These are phyloP conservation scores for Hypotaenidia okinawae DNA, from an alignment of 2,797 vertebrate genomes.

Conservation along the genomic window DNA sequence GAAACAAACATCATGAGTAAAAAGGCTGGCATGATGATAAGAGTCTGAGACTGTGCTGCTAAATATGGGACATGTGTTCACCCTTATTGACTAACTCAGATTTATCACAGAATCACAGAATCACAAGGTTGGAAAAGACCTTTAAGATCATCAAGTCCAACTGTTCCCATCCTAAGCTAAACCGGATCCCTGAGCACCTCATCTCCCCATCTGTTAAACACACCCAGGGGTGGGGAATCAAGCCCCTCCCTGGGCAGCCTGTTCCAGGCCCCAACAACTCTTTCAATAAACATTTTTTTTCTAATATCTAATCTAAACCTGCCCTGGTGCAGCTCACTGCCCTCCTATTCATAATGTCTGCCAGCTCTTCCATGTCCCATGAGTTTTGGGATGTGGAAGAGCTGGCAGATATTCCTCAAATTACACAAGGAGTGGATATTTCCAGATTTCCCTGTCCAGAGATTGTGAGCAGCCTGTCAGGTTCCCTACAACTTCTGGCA, in stretches of 20 bases:
- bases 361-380: neutral
- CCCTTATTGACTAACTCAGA: neutral
- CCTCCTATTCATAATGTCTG: too few relatives aligned
- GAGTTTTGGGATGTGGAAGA: neutral
- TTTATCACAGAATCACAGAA: neutral
- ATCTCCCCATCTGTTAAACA: too few relatives aligned
- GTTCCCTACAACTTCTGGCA: neutral
- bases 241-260: too few relatives aligned
- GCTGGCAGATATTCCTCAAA: too few relatives aligned
- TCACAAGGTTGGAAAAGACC: too few relatives aligned
- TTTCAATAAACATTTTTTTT: too few relatives aligned
- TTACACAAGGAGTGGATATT: accelerated
- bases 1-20: neutral
- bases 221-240: too few relatives aligned
- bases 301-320: too few relatives aligned
- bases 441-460: neutral
- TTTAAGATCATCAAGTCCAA: too few relatives aligned
- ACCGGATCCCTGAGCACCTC: too few relatives aligned
- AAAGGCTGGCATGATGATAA: neutral
- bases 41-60: accelerated
- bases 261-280: too few relatives aligned
- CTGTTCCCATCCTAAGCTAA: too few relatives aligned
- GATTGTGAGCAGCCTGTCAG: neutral
- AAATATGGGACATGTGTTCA: accelerated
- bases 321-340: neutral